phyloP scores from a whole-genome alignment of 2,797 vertebrate species.

The Hyperoplus lanceolatus region DNA sequence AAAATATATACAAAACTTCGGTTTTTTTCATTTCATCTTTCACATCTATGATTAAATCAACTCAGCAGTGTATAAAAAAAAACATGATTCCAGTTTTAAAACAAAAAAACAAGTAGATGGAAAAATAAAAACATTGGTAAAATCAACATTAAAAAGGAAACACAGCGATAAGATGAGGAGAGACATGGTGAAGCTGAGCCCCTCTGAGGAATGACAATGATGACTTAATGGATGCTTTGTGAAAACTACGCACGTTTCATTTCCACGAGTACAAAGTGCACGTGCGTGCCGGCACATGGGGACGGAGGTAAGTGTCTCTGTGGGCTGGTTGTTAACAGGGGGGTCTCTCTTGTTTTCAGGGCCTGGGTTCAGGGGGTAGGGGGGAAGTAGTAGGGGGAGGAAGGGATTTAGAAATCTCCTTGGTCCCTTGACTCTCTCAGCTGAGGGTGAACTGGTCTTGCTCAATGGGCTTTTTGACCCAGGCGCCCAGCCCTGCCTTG shows the following conservation, averaged over 20 bases:
- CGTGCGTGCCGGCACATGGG: constrained; percentile 63
- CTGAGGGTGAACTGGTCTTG: constrained; percentile 97
- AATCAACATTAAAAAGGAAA: constrained; percentile 47
- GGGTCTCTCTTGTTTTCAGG: constrained; percentile 55
- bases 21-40: constrained; percentile 23
- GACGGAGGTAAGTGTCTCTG: constrained; percentile 77
- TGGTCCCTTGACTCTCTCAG: constrained; percentile 75
- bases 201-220: constrained; percentile 71
- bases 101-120: constrained; percentile 49
- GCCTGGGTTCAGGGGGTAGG: constrained; percentile 58
- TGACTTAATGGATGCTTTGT: constrained; percentile 55
- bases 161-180: constrained; percentile 40
- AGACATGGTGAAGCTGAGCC: constrained; percentile 56
- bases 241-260: constrained; percentile 52
- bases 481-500: constrained; percentile 96
- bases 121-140: constrained; percentile 34
- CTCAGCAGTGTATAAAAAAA: constrained; percentile 41
- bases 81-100: constrained; percentile 77
- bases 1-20: constrained; percentile 41
- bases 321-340: constrained; percentile 71
- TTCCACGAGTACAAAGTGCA: constrained; percentile 67
- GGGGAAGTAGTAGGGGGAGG: constrained; percentile 20
- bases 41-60: constrained; percentile 42
- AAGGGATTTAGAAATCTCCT: constrained; percentile 42
- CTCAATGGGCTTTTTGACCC: constrained; percentile 98